Evolutionary conservation across 1,140 invertebrate species (phyloP).

Genomic region (Littorina saxatilis): DNA sequence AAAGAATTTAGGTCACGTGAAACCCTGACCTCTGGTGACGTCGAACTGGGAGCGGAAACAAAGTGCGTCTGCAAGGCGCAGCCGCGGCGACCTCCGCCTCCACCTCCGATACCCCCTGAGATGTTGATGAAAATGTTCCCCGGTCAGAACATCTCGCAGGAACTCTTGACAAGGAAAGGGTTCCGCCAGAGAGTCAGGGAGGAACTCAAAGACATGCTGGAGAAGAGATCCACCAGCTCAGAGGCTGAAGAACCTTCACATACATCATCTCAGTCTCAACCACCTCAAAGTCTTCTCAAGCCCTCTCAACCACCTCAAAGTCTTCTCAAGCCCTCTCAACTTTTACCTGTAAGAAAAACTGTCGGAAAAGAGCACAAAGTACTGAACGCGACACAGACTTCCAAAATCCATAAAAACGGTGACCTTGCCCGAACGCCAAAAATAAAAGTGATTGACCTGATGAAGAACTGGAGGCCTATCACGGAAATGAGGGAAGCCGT

Average conservation of each 20-base stretch:
- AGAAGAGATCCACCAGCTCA: neutral
- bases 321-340: neutral
- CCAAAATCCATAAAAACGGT: neutral
- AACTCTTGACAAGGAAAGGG: neutral
- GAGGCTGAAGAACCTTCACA: neutral
- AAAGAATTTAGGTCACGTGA: neutral
- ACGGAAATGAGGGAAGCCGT: neutral
- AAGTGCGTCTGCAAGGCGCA: neutral
- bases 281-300: no score
- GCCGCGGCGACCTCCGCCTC: neutral
- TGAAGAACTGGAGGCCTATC: constrained; percentile 16
- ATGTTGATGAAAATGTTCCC: neutral
- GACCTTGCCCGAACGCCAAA: neutral
- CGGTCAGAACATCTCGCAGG: neutral
- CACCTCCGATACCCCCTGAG: neutral
- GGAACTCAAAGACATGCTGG: neutral
- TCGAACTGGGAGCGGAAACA: neutral
- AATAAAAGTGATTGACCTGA: constrained; percentile 10
- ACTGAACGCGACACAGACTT: neutral
- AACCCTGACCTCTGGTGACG: neutral
- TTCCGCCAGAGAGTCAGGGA: neutral
- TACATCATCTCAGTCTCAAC: no score
- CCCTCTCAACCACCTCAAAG: no score
- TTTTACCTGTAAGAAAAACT: neutral
- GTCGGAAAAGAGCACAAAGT: neutral